Conservation (phyloP, 1,140 invertebrate species). For the Rhopalosiphum maidis region DNA sequence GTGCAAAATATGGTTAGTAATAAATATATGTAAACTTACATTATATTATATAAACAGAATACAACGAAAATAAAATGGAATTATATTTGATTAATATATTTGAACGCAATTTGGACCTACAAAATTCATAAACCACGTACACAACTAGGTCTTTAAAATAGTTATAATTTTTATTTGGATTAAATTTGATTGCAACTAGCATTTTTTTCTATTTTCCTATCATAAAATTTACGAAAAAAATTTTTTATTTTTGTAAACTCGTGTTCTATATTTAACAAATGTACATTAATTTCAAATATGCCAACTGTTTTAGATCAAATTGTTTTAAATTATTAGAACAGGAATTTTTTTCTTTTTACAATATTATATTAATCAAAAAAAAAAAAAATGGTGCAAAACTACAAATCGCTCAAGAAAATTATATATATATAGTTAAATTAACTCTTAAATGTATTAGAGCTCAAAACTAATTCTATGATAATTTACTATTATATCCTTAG, state of each 20-base stretch:
- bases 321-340: background rate
- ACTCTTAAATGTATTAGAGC: background rate
- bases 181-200: background rate
- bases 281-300: background rate
- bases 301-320: background rate
- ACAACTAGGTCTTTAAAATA: background rate
- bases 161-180: background rate
- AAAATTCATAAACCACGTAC: background rate
- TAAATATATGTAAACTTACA: no score
- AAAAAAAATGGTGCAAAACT: background rate
- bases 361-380: background rate
- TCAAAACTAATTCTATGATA: background rate
- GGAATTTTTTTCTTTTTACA: background rate
- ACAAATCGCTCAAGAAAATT: background rate
- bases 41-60: no score
- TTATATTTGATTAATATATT: no score
- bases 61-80: no score
- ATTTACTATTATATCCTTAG: background rate
- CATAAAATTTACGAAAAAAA: background rate
- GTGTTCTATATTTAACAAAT: background rate
- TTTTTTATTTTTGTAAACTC: background rate
- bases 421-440: background rate
- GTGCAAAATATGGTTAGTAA: no score
- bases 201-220: background rate
- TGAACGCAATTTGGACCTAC: no score